Percentiles rank a stretch among this genome's conserved stretches.
These are phyloP conservation scores for Nycticebus coucang DNA, from an alignment of 2,113 vertebrate species.

Conservation along the genomic window DNA sequence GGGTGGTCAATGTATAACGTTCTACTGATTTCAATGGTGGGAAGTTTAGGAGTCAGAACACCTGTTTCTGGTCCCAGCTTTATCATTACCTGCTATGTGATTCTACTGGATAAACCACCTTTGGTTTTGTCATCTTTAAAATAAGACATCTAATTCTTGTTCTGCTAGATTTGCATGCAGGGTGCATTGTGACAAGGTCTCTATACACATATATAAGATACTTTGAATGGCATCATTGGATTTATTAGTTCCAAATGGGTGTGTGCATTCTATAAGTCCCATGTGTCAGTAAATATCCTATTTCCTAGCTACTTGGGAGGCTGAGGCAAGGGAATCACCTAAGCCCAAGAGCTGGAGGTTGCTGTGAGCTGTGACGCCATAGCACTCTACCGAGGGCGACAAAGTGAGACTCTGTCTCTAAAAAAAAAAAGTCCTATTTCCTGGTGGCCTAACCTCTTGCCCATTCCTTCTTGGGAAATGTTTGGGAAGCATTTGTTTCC, in stretches of 20 bases:
- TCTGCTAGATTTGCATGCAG: background rate
- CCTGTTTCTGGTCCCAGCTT: background rate
- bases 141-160: background rate
- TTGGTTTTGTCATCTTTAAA: background rate
- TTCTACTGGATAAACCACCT: background rate
- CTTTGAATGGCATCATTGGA: background rate
- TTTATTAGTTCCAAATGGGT: background rate
- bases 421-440: background rate
- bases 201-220: background rate
- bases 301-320: background rate
- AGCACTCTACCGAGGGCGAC: too few relatives aligned
- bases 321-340: too few relatives aligned
- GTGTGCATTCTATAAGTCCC: background rate
- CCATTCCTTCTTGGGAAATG: background rate
- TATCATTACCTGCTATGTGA: background rate
- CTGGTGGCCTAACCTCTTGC: background rate
- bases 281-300: background rate
- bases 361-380: too few relatives aligned
- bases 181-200: fast-evolving
- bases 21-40: background rate
- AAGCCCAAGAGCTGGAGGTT: too few relatives aligned
- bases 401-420: too few relatives aligned
- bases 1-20: too few relatives aligned
- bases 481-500: background rate
- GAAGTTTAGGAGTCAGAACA: background rate